Conservation (phyloP, 2,113 vertebrate genomes). For the Anoplopoma fimbria region DNA sequence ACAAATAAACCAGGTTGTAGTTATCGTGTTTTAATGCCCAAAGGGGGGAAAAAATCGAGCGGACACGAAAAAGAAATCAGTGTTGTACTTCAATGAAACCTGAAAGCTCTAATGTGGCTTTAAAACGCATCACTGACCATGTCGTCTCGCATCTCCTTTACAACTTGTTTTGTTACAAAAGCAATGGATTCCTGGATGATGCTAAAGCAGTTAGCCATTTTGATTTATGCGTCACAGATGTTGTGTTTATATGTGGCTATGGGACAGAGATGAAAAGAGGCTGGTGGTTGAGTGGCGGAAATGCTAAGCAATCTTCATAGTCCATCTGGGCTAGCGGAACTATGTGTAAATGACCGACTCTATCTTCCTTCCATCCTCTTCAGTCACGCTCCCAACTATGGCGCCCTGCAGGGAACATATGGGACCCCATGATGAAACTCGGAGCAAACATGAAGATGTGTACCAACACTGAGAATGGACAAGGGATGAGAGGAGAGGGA, state of each 20-base stretch:
- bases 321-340: constrained; percentile 53
- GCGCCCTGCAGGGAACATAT: constrained; percentile 29
- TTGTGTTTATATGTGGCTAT: constrained; percentile 43
- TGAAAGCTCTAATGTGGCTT: constrained; percentile 21
- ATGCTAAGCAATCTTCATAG: constrained; percentile 53
- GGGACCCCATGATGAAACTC: constrained; percentile 52
- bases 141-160: constrained; percentile 8
- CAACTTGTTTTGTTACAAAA: constrained; percentile 25
- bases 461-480: background rate
- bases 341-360: constrained; percentile 29
- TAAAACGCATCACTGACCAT: constrained; percentile 11
- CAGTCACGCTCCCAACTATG: background rate
- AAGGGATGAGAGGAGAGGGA: background rate
- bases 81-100: constrained; percentile 19
- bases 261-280: constrained; percentile 58
- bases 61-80: background rate
- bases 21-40: background rate
- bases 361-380: constrained; percentile 36
- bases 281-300: constrained; percentile 53
- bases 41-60: constrained; percentile 1
- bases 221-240: constrained; percentile 67
- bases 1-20: constrained; percentile 17
- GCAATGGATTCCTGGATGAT: background rate
- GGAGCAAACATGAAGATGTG: constrained; percentile 10
- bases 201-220: constrained; percentile 3